Evolutionary conservation across 35 echinoderm and acorn worm genomes (phyloP).

Genomic region (Heliocidaris tuberculata): DNA sequence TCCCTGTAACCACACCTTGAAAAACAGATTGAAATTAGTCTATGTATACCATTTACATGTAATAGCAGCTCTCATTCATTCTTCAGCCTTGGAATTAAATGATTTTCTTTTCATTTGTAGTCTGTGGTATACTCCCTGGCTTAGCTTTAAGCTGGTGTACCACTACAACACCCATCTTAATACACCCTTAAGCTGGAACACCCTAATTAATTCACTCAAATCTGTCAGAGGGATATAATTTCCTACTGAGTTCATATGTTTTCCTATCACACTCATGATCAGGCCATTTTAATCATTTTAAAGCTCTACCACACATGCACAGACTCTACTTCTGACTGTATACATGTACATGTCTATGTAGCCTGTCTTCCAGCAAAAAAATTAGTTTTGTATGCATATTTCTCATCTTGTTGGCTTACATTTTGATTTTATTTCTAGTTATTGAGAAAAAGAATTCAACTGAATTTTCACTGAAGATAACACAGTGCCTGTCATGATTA

Average conservation of each 20-base stretch:
- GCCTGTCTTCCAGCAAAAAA: background rate
- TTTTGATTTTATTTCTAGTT: no score
- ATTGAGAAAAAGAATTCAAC: no score
- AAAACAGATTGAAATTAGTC: background rate
- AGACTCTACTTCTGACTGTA: background rate
- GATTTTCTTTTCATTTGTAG: background rate
- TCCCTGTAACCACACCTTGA: background rate
- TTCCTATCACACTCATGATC: background rate
- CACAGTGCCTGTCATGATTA: no score
- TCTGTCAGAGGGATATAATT: background rate
- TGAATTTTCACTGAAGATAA: no score
- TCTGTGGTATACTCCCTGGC: background rate
- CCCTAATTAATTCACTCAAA: constrained; percentile 2
- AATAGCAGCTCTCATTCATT: background rate
- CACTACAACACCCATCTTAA: constrained; percentile 1
- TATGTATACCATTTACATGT: background rate
- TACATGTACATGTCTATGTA: background rate
- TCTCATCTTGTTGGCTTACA: no score
- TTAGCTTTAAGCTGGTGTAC: background rate
- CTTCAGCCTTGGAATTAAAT: background rate
- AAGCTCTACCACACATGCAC: background rate
- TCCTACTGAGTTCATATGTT: background rate
- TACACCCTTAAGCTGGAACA: constrained; percentile 9
- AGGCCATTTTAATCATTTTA: background rate
- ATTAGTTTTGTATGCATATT: background rate